These are phyloP conservation scores for Eupeodes corollae DNA, from an alignment of 1,140 invertebrate species.

Conservation along the genomic window DNA sequence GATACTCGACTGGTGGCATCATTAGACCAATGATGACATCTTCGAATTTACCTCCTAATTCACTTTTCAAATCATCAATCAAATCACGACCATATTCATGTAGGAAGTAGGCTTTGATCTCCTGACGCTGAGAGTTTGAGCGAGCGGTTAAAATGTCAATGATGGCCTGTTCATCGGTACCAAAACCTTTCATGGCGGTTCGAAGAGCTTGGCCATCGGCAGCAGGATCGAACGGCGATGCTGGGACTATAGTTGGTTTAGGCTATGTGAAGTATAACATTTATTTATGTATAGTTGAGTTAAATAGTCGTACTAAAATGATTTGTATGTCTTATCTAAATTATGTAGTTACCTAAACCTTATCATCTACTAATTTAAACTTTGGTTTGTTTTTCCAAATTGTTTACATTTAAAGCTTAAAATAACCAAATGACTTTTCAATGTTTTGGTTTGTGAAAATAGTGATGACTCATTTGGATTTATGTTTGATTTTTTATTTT, in stretches of 20 bases:
- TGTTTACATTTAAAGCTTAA: no score
- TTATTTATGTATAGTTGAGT: no score
- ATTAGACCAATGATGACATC: slow-evolving; percentile 64
- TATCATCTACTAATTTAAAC: no score
- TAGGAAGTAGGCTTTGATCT: slow-evolving; percentile 55
- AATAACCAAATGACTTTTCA: no score
- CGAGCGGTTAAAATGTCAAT: slow-evolving; percentile 58
- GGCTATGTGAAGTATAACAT: slow-evolving; percentile 27
- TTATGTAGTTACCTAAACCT: no score
- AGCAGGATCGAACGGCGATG: slow-evolving; percentile 48
- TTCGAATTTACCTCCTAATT: slow-evolving; percentile 66
- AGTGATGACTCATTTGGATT: no score
- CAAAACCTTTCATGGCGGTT: slow-evolving; percentile 65
- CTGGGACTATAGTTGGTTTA: slow-evolving; percentile 48
- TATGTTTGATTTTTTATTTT: no score
- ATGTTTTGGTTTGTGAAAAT: no score
- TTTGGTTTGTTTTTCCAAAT: no score
- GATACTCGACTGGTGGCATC: slow-evolving; percentile 54
- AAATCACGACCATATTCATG: slow-evolving; percentile 65
- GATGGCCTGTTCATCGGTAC: slow-evolving; percentile 65
- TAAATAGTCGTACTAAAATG: no score
- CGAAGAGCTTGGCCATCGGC: slow-evolving; percentile 56
- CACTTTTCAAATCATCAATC: slow-evolving; percentile 60
- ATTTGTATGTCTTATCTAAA: no score
- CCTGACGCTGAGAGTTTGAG: slow-evolving; percentile 53